Base-by-base conservation (phyloP, 2,888 invertebrate species). In the Monoplex corrugatus region DNA sequence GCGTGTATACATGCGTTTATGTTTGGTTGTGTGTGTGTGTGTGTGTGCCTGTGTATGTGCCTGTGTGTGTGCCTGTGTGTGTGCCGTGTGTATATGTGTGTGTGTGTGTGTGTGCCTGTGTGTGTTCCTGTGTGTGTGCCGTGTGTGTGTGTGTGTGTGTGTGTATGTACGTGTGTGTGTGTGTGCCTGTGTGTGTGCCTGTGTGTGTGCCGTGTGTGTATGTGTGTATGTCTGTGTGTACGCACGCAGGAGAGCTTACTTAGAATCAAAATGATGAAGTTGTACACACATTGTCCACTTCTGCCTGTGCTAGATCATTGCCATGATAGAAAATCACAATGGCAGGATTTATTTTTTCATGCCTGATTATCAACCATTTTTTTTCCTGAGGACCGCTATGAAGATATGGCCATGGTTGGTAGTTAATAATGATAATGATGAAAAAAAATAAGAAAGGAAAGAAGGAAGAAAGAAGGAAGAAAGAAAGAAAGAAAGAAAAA, bases 31-130 rank as follows among this genome's bases (percentile, higher is more conserved):
- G 75, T 5, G 45, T 8, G 45, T 8, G 43, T 32, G 43, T 32
- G 45, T 44, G 43, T n/a, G 82, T n/a, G n/a, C 43, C n/a, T 44
- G 45, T 82, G 82, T 82, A n/a, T 43, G 43, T 82, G 82, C 19
- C 32, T 40, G n/a, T 28, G 82, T 40, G 82, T 28, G 82, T 40
- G 82, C 28, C 32, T 72, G 72, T 32, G 72, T 32, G 72, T 32
- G 32, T 3, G 72, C 16, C 16, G 72, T 32, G 72, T 32, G 72
- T 32, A 35, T 72, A 10, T 5, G 72, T 72, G 72, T 32, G 38
- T 72, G 72, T 35, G 5, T 35, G 72, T 2, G 72, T 2, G 72
- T 0, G 72, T 35, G 35, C 6, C 10, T 35, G 72, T 35, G 72
- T 72, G 72, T n/a, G n/a, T n/a, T n/a, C n/a, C n/a, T 35, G 72